Evolutionary conservation across 2,888 invertebrate genomes (phyloP), one percentile per base, ranked within the genome.

Genomic region (Limnephilus auricula): DNA sequence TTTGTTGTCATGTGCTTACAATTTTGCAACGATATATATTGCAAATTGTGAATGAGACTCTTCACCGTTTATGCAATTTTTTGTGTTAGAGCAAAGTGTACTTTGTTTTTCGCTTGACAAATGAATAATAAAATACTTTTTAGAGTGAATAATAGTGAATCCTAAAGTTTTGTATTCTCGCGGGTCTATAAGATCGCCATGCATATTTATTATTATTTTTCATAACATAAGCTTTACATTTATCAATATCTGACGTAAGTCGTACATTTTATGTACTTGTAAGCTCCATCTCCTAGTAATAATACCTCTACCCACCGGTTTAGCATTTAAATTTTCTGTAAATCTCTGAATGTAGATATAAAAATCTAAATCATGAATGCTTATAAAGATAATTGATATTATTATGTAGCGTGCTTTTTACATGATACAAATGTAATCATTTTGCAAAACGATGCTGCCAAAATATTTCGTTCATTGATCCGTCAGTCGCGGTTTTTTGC

Each of bases 1-100:
- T 87, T 91, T 91, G 87, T 83, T 89, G 40, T 90, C 87, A 89
- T 89, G 91, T 89, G 91, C 91, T 91, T 91, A 37, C 50, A 90
- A 90, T 86, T 85, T 90, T 79, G 30, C 86, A 85, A 78, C 65
- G n/a, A 65, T 79, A 79, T 30, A 40, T 86, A 50, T 79, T 90
- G 78, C 32, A 82, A 79, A 37, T 86, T 80, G 88, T 90, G 88
- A 90, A 90, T 88, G 50, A 88, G 34, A 89, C 79, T 79, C n/a
- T 79, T 37, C 30, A 31, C 37, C 30, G 37, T 89, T 89, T 79
- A 30, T 32, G 79, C 25, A 89, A 30, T 79, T 30, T 79, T 37
- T 37, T 37, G 79, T 89, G 79, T 79, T n/a, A 79, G 34, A 40
- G 89, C 89, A 34, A 79, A 79, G 89, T 89, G 89, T 37, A 15